Evolutionary conservation across 2,888 invertebrate species (phyloP), one percentile per base, ranked within the genome.

Genomic region (Lasioglossum figueresi): DNA sequence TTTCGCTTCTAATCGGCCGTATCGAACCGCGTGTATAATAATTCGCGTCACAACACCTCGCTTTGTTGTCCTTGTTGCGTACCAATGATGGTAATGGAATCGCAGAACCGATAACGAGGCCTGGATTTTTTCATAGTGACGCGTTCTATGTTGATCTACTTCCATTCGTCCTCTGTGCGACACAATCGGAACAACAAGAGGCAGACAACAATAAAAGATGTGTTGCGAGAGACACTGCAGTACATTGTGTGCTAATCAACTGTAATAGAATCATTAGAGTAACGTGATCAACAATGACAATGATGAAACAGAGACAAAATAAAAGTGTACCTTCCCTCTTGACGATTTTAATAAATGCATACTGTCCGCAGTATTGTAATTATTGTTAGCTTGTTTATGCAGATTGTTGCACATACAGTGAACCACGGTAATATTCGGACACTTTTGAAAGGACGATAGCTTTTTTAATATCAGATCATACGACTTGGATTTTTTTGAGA

Each of bases 61-160:
- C 19, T 23, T 10, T 52, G 52, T 52, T 52, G 37, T 34, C 37
- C 37, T 23, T 34, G 16, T 59, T 23, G 71, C 82, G n/a, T 71
- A 59, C 75, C 45, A 48, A 83, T 23, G 75, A 81, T 14, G 14
- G 37, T n/a, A 40, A 37, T n/a, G 74, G 31, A 16, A 56, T 81
- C 71, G 72, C 31, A 0, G 16, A 16, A 10, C 5, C 34, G 83
- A 82, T 82, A 56, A n/a, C 37, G 31, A 48, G 52, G 73, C n/a
- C 45, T 74, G 68, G 83, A 73, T 34, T 82, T 82, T 82, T 83
- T 83, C 56, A 48, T 19, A 27, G 40, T 16, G 71, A 40, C 27
- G 23, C 66, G 27, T 68, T 81, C 52, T 23, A 10, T 63, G 31
- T 37, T 23, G 16, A 31, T 37, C 23, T 37, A 23, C 23, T 23